Evolutionary conservation across 2,797 vertebrate genomes (phyloP), one percentile per base, ranked within the genome.

Genomic region (Acanthurus leucopareius): DNA sequence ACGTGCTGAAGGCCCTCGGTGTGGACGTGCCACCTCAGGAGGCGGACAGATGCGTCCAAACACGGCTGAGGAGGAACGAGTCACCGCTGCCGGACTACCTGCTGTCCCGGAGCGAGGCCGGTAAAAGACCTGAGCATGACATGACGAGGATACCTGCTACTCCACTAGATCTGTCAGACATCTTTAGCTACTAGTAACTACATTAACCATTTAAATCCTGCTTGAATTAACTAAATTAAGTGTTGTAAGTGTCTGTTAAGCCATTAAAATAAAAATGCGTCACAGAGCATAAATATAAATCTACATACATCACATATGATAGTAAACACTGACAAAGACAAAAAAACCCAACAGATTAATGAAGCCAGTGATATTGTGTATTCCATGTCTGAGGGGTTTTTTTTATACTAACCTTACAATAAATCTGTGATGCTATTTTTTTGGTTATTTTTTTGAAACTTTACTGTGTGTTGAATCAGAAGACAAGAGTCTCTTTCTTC

Each of bases 21-120:
- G 71, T 94, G 17, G 68, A 82, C 0, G 94, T 91, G 69, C 42
- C 68, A 10, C 89, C 95, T 0, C 92, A 94, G 67, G 90, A 86
- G 2, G 94, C 85, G 0, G 92, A 96, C n/a, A 79, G 67, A 70
- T 93, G 91, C n/a, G 95, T 96, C 9, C 84, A 66, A 10, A 96
- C 96, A 0, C 85, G 86, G 7, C 86, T 94, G 73, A 93, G 96
- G 70, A 95, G 92, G 82, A 95, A 92, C 48, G 91, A 94, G 51
- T 87, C 93, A 0, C 93, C 91, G 1, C 88, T 96, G 72, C 82
- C 86, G 0, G 95, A 96, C 84, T 96, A 96, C 70, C 91, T 96
- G 80, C 88, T 94, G 67, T 96, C 96, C 52, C 89, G 96, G 35
- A 95, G 95, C 2, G 82, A 93, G 68, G 95, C 95, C 0, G 96